Evolutionary conservation across 2,113 vertebrate genomes (phyloP), one percentile per base, ranked within the genome.

Genomic region (Suricata suricatta): DNA sequence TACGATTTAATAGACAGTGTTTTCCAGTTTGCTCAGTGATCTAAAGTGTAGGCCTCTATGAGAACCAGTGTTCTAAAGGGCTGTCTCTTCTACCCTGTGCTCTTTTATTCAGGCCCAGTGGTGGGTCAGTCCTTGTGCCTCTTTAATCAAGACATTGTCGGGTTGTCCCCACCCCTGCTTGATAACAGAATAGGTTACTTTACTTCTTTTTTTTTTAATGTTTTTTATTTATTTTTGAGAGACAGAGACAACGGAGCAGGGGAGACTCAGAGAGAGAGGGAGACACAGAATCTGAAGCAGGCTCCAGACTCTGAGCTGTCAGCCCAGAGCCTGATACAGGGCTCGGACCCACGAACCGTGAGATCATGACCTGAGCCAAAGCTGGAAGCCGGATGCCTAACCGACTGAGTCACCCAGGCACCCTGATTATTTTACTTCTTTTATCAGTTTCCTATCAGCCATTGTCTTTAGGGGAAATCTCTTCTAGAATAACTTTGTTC

Each of bases 401-500:
- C 41, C 5, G 41, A 41, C 41, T 41, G 41, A 41, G 41, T 5
- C 41, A 41, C 41, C 41, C 41, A 41, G 41, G 41, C 41, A 5
- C 41, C 41, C 41, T 5, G 41, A 41, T 23, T 68, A 41, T 33
- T 91, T 6, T 72, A 5, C 44, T 96, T 95, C 80, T 13, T 63
- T 80, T 89, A n/a, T 41, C 23, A 64, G 41, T 83, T 97, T 95
- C 31, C 74, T 84, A 1, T 89, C 15, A 68, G 57, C 27, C 14
- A 35, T 0, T 72, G 31, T 95, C 94, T 94, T 77, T 90, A 77
- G 54, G 35, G 27, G 12, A 91, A 88, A 80, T 83, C 33, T 88
- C 5, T 95, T 88, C 52, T 68, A 76, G 9, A 91, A 47, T 96
- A 63, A 41, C 5, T 89, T 95, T 71, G 16, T 96, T 95, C 14